Evolutionary conservation across 2,888 invertebrate species (phyloP).

Genomic region (Drosophila algonquin): DNA sequence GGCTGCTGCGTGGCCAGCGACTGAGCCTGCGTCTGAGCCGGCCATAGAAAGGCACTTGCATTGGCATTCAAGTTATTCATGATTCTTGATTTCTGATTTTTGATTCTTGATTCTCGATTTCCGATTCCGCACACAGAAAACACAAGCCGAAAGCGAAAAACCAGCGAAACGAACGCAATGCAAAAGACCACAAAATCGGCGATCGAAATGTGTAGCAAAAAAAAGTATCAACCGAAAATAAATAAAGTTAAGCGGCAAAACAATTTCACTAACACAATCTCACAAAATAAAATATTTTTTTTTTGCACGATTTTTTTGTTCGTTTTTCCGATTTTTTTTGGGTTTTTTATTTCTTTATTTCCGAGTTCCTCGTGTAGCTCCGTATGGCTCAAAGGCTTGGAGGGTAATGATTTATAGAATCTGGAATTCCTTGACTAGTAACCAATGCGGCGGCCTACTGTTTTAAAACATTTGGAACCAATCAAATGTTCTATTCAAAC

Average conservation of each 20-base stretch:
- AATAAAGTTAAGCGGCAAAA: not conserved
- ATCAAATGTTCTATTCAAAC: not conserved
- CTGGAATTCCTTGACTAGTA: not conserved
- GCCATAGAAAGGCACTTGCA: slow-evolving; percentile 58
- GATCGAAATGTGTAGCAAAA: not conserved
- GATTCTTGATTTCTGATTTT: not conserved
- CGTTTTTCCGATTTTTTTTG: not conserved
- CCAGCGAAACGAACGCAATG: not conserved
- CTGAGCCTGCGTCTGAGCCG: slow-evolving; percentile 20
- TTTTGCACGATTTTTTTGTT: not conserved
- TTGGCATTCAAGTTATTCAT: slow-evolving; percentile 66
- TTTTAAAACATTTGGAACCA: not conserved
- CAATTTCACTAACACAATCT: slow-evolving; percentile 12
- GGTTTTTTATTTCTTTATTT: not conserved
- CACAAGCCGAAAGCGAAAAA: not conserved
- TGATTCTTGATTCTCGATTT: no score
- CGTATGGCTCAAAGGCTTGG: not conserved
- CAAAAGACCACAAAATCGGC: not conserved
- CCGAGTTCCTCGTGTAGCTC: not conserved
- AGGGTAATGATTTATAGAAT: not conserved
- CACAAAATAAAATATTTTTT: slow-evolving; percentile 5
- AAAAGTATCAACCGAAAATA: slow-evolving; percentile 2
- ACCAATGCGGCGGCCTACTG: not conserved
- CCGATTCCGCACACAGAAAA: not conserved
- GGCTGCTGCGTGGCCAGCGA: slow-evolving; percentile 33